Evolutionary conservation across 2,113 vertebrate genomes (phyloP), one percentile per base, ranked within the genome.

Genomic region (Irena cyanogastra): DNA sequence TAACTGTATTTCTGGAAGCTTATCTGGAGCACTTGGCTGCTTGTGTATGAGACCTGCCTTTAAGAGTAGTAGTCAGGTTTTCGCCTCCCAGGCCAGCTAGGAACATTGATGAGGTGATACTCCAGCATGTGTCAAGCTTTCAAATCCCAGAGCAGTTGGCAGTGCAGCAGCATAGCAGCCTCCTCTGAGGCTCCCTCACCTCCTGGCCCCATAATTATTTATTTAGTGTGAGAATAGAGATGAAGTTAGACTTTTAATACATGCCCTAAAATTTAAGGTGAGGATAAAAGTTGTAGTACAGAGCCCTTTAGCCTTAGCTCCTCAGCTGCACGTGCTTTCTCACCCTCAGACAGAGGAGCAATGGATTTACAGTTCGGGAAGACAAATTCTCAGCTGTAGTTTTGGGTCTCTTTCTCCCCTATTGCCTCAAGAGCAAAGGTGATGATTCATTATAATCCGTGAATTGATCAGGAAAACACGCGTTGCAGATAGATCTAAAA

Each of bases 191-290:
- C 76, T 95, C 83, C 76, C 95, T 95, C 66, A 89, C 92, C 83
- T 95, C 74, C 91, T 94, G 90, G 35, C 88, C 97, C 78, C 68
- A 10, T 94, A 85, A 94, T 94, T 94, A 96, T 95, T 97, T 95
- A 94, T 96, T 95, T 96, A 95, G 90, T 83, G 92, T 52, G 79
- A 86, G 85, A 77, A 45, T 12, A 45, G 74, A 60, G 78, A 83
- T 84, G 92, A 79, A 89, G 78, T 92, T 79, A 78, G 75, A 5
- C 50, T 64, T 92, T 69, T 66, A 94, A 81, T 65, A 42, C 1
- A 0, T 70, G 69, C 54, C 80, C 71, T 92, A 81, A 95, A 95
- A 83, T 44, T 72, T 68, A 84, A 94, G 94, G 69, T 91, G 88
- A 84, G 77, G 71, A 86, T 93, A 69, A 82, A 87, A 94, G 94